Conservation (phyloP, 2,113 vertebrate genomes). For the Cyphomyrus discorhynchus region DNA sequence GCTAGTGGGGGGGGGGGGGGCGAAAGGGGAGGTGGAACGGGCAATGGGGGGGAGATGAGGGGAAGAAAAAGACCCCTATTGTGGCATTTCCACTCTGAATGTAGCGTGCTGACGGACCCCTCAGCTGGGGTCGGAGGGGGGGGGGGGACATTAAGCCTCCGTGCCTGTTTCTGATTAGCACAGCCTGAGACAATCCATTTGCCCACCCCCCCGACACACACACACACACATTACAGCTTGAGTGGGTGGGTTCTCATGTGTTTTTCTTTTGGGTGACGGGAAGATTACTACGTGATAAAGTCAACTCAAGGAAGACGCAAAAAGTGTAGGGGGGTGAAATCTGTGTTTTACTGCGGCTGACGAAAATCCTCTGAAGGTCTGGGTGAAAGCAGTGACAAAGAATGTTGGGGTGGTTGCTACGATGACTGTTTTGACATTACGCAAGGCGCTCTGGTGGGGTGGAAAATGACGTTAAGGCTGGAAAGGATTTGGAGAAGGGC, state of each 20-base stretch:
- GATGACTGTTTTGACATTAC: slow-evolving; percentile 32
- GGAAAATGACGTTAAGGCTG: slow-evolving; percentile 25
- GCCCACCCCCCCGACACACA: background rate
- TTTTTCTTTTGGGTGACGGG: background rate
- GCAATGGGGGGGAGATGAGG: slow-evolving; percentile 16
- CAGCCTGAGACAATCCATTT: background rate
- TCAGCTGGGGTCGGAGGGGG: slow-evolving; percentile 27
- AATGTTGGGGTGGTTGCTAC: slow-evolving; percentile 27
- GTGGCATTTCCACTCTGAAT: slow-evolving; percentile 47
- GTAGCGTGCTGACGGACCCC: slow-evolving; percentile 34
- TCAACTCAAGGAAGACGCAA: background rate
- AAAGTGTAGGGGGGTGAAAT: background rate
- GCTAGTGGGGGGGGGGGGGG: background rate
- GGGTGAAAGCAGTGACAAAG: background rate
- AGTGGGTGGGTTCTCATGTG: background rate
- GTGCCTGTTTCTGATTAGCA: slow-evolving; percentile 50
- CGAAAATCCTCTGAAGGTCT: background rate
- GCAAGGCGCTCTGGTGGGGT: slow-evolving; percentile 12
- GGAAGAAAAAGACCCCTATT: slow-evolving; percentile 49
- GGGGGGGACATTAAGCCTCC: background rate
- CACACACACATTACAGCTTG: background rate
- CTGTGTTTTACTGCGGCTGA: background rate
- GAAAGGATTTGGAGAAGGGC: background rate
- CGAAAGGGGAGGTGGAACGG: background rate
- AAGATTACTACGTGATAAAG: background rate